Evolutionary conservation across 2,888 invertebrate genomes (phyloP), one percentile per base, ranked within the genome.

Genomic region (Amblyjoppa proteus): DNA sequence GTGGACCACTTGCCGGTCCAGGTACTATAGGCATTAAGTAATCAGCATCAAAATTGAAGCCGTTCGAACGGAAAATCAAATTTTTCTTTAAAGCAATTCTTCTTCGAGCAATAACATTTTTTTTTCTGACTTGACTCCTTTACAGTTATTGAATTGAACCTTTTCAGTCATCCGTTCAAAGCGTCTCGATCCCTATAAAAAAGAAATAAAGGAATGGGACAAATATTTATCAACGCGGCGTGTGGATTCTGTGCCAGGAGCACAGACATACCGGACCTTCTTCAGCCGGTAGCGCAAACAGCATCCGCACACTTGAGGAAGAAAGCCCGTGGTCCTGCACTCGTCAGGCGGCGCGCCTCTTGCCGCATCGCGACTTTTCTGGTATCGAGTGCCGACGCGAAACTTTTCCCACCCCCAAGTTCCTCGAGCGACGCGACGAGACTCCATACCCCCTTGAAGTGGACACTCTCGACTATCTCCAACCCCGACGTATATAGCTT

Each of bases 331-430:
- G 56, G 73, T 79, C 81, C 70, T 79, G 85, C 64, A 38, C 49
- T 66, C 74, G 85, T 70, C 75, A 85, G 71, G 75, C 73, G 20
- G 64, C 77, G 56, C 25, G 20, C 51, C 68, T 61, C 34, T 51
- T 31, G n/a, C 66, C 51, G 66, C 38, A 56, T 76, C 79, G 58
- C 75, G 79, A 85, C 75, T 85, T 85, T 71, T 79, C 71, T 70
- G 74, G 79, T 85, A 82, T 85, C 75, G 85, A 85, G 74, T 81
- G 69, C 81, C 76, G 85, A 81, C 78, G 53, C 64, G 53, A 34
- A 81, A 78, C 68, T 81, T 77, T 75, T 75, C 64, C 34, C 61
- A 51, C 64, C 53, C 68, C 31, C 66, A n/a, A 28, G 69, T 77
- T 69, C 4, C 75, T 41, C 41, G 51, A 3, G 3, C 11, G 16